Base-by-base conservation (phyloP, 2,888 invertebrate genomes). In the Tetanocera ferruginea region DNA sequence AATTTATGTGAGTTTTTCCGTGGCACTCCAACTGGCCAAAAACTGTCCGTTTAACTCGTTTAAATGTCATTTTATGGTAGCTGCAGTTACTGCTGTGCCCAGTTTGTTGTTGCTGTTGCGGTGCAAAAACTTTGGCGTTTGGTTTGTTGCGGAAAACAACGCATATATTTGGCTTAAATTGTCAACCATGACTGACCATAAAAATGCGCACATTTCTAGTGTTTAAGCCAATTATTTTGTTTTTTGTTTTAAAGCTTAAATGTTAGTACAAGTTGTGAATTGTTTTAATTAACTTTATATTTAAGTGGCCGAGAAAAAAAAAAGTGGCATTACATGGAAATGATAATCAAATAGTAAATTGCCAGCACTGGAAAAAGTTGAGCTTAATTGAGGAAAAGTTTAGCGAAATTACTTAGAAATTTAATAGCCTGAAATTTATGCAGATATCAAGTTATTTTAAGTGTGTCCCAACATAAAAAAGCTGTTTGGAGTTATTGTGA, bases 131-230 rank as follows among this genome's bases (percentile, higher is more conserved):
- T 37, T 37, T 37, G 37, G 37, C 14, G 43, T 14, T 43, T 43
- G 14, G 43, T 43, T 6, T 43, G 43, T 43, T 11, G 17, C 28
- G 62, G 62, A 25, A 62, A 62, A 25, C 62, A 5, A 25, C 28
- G 64, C 64, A 64, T 34, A 64, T 34, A 64, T 64, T 64, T 25
- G 34, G 17, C 34, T 64, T 17, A 64, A 64, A 28, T 34, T 64
- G 64, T 64, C 64, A 64, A 64, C 31, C 64, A 31, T n/a, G 14
- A 28, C 31, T 8, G n/a, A n/a, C 64, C 64, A 64, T 64, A 34
- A 64, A 64, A 31, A 55, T 55, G n/a, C n/a, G 43, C 31, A 31
- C 64, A 31, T 64, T 64, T 9, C 11, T 11, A 31, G n/a, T 8
- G n/a, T 64, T 64, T 64, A 17, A 17, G 28, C 28, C 14, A 34